Evolutionary conservation across 2,113 vertebrate species (phyloP).

Genomic region (Mungos mungo): DNA sequence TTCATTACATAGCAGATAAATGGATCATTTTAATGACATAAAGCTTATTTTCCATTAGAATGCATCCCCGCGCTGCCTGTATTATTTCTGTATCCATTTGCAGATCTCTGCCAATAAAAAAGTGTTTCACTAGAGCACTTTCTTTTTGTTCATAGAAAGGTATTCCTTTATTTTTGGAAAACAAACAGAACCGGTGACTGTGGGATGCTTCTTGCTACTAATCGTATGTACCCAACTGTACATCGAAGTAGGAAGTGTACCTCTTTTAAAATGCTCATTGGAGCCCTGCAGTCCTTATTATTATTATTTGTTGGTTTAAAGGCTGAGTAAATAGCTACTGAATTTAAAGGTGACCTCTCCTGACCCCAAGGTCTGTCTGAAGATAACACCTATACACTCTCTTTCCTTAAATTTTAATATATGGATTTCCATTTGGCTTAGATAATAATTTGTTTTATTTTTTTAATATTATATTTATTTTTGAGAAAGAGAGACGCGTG

Average conservation of each 20-base stretch:
- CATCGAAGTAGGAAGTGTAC: neutral
- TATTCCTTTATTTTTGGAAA: conserved; percentile 35
- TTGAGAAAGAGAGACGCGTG: no score
- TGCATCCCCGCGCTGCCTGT: neutral
- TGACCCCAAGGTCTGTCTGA: neutral
- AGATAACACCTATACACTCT: neutral
- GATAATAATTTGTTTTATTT: neutral
- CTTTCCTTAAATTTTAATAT: conserved; percentile 9
- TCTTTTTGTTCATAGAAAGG: conserved; percentile 21
- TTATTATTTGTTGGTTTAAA: neutral
- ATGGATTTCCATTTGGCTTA: neutral
- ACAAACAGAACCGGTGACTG: conserved; percentile 1
- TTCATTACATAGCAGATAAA: neutral
- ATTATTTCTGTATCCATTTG: neutral
- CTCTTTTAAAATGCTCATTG: neutral
- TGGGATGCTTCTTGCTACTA: neutral
- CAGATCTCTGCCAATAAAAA: neutral
- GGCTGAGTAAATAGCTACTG: neutral
- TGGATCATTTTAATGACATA: conserved; percentile 14
- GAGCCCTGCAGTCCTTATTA: neutral
- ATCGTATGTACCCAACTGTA: neutral
- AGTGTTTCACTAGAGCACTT: neutral
- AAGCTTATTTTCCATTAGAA: conserved; percentile 25
- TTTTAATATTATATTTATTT: no score
- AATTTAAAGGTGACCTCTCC: neutral